Base-by-base conservation (phyloP, 2,797 vertebrate genomes). In the Danio tinwini region DNA sequence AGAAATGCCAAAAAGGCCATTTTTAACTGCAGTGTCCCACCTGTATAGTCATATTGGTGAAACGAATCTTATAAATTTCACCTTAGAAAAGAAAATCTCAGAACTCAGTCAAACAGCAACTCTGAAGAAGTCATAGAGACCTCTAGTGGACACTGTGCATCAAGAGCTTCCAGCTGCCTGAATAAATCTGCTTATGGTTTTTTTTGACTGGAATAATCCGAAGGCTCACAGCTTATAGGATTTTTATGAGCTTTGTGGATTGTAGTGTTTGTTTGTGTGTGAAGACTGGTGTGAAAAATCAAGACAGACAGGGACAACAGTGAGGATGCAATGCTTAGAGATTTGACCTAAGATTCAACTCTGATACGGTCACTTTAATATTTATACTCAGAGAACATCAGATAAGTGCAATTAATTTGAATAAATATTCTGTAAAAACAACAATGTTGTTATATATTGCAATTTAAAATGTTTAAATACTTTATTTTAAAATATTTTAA, bases 121-220 rank as follows among this genome's bases (percentile, higher is more conserved):
- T n/a, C 29, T 29, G 5, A 58, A 74, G 69, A 63, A 37, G 74
- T 61, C 14, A 76, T 74, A 76, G 47, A 21, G 85, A 62, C 82
- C 81, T 87, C 88, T 85, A 78, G 82, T 84, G 87, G 85, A 62
- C 21, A 62, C 65, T 40, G 21, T 10, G 37, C 21, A n/a, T 63
- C 16, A 73, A 68, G 17, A 50, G 13, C 55, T 45, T 74, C 42
- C 45, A 16, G 11, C 12, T 39, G 21, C 29, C 19, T 63, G 5
- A 70, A 61, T 61, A 78, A 84, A 85, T 64, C 75, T 5, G n/a
- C 61, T 77, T 75, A 62, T 61, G 9, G 40, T 12, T 74, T 59
- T 78, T 45, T 71, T n/a, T 29, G 42, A 11, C 44, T 52, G 42
- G 82, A 64, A 78, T 85, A 87, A 87, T 87, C 82, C 71, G 79